Conservation (phyloP, 1,140 invertebrate genomes). For the Cydia fagiglandana region DNA sequence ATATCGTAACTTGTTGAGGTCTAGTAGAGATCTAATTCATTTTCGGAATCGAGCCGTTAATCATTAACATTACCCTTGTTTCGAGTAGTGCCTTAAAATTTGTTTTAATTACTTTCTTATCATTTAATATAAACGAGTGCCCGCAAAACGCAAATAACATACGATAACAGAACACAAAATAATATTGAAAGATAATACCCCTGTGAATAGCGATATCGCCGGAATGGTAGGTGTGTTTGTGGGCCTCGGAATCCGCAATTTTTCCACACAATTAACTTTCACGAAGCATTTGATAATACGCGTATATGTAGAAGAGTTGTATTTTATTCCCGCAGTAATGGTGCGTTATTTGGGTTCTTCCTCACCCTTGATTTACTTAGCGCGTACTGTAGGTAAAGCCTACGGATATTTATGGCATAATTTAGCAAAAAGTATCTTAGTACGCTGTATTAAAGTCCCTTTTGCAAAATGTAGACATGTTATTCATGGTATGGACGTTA, state of each 20-base stretch:
- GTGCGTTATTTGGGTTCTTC: constrained; percentile 19
- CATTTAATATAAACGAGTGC: neutral
- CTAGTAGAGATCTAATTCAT: too few species aligned
- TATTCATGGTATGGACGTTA: constrained; percentile 16
- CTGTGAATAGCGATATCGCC: constrained; percentile 11
- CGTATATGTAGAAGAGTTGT: constrained; percentile 41
- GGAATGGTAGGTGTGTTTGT: constrained; percentile 44
- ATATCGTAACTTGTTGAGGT: too few species aligned
- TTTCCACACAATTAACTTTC: constrained; percentile 51
- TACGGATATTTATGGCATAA: neutral
- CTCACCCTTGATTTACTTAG: constrained; percentile 30
- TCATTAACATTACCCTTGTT: too few species aligned
- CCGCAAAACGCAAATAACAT: neutral
- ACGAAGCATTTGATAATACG: constrained; percentile 51
- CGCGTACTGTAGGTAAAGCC: constrained; percentile 26
- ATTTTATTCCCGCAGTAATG: constrained; percentile 39
- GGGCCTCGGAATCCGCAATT: constrained; percentile 40
- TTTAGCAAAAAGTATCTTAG: neutral
- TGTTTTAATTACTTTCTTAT: neutral
- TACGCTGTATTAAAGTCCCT: neutral
- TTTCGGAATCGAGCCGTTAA: too few species aligned
- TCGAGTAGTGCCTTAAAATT: neutral
- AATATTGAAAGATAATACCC: constrained; percentile 37
- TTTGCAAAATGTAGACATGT: neutral
- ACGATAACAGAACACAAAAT: constrained; percentile 31